Percentiles rank a stretch among this genome's conserved stretches.
Evolutionary conservation across 30 jellyfish, hydroid and myxozoan species (phyloP).

Genomic region (Hydractinia symbiolongicarpus): DNA sequence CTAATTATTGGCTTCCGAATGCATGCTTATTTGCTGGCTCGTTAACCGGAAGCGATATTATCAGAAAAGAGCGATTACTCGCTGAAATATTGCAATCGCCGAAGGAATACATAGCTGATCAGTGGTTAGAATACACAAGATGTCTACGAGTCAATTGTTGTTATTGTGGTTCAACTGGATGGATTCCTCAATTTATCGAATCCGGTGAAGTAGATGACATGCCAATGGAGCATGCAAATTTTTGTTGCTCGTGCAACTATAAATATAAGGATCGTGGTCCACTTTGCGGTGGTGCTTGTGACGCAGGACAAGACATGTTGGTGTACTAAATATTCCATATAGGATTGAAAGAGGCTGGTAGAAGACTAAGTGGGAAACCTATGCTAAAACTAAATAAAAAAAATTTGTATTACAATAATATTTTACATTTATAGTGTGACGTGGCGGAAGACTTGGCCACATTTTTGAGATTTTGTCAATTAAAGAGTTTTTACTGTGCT

Average conservation of each 20-base stretch:
- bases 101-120: conserved; percentile 30
- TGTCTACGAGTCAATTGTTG: conserved; percentile 37
- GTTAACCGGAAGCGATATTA: not conserved
- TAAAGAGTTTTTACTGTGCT: too few relatives aligned
- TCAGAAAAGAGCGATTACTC: not conserved
- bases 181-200: not conserved
- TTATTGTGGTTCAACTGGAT: conserved; percentile 18
- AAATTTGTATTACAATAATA: too few relatives aligned
- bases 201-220: not conserved
- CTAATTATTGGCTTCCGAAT: conserved; percentile 42
- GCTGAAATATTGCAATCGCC: conserved; percentile 9
- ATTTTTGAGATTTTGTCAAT: too few relatives aligned
- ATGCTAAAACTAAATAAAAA: too few relatives aligned
- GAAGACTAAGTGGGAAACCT: too few relatives aligned
- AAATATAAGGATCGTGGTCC: not conserved
- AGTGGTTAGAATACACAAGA: conserved; percentile 42
- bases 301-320: too few relatives aligned
- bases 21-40: not conserved
- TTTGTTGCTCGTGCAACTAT: conserved; percentile 12
- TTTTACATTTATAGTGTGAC: too few relatives aligned
- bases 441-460: too few relatives aligned
- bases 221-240: not conserved
- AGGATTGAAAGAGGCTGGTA: too few relatives aligned
- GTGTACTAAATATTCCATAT: too few relatives aligned
- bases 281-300: too few relatives aligned